Evolutionary conservation across 1,140 invertebrate genomes (phyloP), one percentile per base, ranked within the genome.

Genomic region (Zaprionus gabonicus): DNA sequence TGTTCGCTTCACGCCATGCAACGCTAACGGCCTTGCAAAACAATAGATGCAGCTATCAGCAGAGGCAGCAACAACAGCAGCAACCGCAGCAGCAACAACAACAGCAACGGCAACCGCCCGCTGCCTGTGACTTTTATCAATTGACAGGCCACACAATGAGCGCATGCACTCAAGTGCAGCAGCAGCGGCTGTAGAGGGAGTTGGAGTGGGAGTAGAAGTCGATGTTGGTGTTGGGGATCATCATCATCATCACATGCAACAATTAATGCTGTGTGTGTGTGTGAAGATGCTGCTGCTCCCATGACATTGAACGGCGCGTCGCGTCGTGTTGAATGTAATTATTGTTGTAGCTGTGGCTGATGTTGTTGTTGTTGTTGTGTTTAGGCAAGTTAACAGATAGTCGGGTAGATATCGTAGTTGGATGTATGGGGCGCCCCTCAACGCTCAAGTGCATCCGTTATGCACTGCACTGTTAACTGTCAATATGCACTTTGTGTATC

Each of bases 1-100:
- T 75, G 71, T 58, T 69, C 70, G 76, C 79, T 82, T 82, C 62
- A 91, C 80, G 85, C 85, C 86, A 90, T 90, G 85, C 85, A 91
- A 90, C 85, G 82, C 82, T 90, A 90, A 85, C 86, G 85, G 85
- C 85, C 85, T 90, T 90, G 85, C 82, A 66, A 85, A 86, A 90
- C 85, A 90, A 90, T 90, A 91, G 86, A 88, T 84, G 75, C 66
- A 78, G 71, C 49, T 76, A 67, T 70, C 78, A 69, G 70, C 62
- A 41, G 56, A 36, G 53, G 59, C 38, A 41, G 59, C 44, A 44
- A 38, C 66, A 71, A 53, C 73, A 38, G 28, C 60, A 49, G 23
- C 46, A 15, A 3, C 46, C 23, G 46, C 17, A 49, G 20, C 46
- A 49, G 10, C 44, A 20, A 3, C 44, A 49, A 10, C 17, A 49